A percentile compares a stretch with the other conserved stretches of the same genome.
Conservation (phyloP, 2,888 invertebrate species). For the Tenodera sinensis region DNA sequence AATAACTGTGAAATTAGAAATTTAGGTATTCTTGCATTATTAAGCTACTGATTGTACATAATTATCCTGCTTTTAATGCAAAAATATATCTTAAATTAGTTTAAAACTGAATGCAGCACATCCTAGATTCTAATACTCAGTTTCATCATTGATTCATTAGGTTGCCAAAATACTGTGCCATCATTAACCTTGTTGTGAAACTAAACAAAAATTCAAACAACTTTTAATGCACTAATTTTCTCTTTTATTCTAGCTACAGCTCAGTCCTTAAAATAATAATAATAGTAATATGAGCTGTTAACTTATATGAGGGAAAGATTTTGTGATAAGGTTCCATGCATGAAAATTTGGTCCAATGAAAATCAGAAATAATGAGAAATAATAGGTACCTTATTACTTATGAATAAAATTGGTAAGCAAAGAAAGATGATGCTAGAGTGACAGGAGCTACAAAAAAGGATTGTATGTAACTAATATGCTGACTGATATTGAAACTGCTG, state of each 20-base stretch:
- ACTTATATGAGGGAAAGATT: not conserved
- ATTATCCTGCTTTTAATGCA: not conserved
- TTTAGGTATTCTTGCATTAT: no score
- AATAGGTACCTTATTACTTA: not conserved
- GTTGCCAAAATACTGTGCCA: not conserved
- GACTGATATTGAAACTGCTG: not conserved
- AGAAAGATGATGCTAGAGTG: not conserved
- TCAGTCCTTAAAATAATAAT: not conserved
- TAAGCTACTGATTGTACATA: no score
- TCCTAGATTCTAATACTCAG: not conserved
- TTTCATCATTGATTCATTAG: not conserved
- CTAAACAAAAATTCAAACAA: no score
- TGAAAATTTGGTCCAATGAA: not conserved
- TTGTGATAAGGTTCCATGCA: not conserved
- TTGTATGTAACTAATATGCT: not conserved
- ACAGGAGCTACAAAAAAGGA: not conserved
- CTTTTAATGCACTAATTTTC: no score
- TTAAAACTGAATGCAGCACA: not conserved
- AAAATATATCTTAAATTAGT: not conserved
- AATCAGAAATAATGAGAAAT: not conserved
- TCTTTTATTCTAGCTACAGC: not conserved
- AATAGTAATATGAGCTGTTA: not conserved
- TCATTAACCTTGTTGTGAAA: not conserved
- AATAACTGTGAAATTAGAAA: not conserved
- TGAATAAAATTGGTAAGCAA: not conserved